Percentiles rank a stretch among this genome's conserved stretches.
Conservation (phyloP, 1,140 invertebrate species). For the Drosophila teissieri region DNA sequence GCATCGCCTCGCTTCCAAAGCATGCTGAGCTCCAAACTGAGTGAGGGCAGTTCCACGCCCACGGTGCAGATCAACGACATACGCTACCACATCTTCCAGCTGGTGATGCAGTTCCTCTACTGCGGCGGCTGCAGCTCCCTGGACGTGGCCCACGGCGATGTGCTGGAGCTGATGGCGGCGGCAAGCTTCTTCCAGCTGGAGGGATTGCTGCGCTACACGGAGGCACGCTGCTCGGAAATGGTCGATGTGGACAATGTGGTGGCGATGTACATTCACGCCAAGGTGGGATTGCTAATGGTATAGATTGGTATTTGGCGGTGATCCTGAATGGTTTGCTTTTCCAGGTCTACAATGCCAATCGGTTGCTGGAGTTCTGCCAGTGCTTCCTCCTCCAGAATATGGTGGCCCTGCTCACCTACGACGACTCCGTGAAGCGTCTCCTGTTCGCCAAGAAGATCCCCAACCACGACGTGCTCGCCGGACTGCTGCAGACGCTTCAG, state of each 20-base stretch:
- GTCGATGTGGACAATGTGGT: constrained; percentile 95
- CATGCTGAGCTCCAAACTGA: constrained; percentile 92
- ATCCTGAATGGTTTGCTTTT: not conserved
- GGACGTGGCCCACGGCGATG: constrained; percentile 91
- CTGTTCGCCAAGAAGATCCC: constrained; percentile 95
- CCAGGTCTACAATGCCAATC: constrained; percentile 93
- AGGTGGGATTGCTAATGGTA: constrained; percentile 86
- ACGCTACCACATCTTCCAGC: constrained; percentile 93
- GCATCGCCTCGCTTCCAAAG: constrained; percentile 93
- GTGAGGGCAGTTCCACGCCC: constrained; percentile 89
- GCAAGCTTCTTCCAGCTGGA: constrained; percentile 96
- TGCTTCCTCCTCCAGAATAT: constrained; percentile 96
- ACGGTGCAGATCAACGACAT: constrained; percentile 97
- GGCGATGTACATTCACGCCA: constrained; percentile 96
- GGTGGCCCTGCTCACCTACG: constrained; percentile 95
- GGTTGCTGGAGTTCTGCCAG: constrained; percentile 95
- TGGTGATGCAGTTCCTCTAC: constrained; percentile 97
- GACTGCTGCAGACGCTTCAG: constrained; percentile 91
- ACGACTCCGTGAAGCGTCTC: constrained; percentile 94
- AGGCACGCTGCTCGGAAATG: constrained; percentile 92
- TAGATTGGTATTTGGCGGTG: too few relatives aligned
- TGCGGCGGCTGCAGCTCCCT: constrained; percentile 92
- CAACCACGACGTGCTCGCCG: constrained; percentile 94
- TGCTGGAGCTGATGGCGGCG: constrained; percentile 95
- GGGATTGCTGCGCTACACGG: constrained; percentile 93